Percentiles rank a stretch among this genome's conserved stretches.
Conservation (phyloP, 1,140 invertebrate genomes). For the Euglossa dilemma region DNA sequence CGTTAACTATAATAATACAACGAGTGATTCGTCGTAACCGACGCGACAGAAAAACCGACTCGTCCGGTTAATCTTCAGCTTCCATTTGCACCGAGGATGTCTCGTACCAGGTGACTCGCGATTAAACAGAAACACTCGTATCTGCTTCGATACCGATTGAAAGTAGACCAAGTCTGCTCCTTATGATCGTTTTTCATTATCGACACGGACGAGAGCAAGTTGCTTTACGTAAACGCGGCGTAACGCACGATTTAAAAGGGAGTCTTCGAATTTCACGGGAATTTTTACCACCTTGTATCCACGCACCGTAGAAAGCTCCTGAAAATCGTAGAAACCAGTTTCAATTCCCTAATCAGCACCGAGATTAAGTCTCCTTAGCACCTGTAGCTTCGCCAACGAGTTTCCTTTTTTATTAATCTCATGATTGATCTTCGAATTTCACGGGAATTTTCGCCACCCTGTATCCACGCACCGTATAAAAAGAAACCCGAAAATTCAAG, state of each 20-base stretch:
- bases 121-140: background rate
- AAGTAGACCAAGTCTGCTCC: constrained; percentile 3
- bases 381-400: background rate
- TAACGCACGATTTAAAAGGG: background rate
- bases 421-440: constrained; percentile 8
- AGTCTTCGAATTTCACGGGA: background rate
- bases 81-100: background rate
- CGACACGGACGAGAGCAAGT: no score
- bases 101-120: background rate
- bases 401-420: background rate
- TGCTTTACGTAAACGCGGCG: background rate
- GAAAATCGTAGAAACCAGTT: constrained; percentile 22
- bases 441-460: background rate
- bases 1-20: background rate
- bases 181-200: background rate
- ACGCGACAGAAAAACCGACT: background rate
- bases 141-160: background rate
- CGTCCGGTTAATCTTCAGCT: background rate
- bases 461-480: background rate
- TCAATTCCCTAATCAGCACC: background rate
- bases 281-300: background rate
- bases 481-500: constrained; percentile 40
- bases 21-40: background rate
- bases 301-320: constrained; percentile 30
- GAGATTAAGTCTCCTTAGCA: no score